Conservation (phyloP, 2,888 invertebrate species). For the Papilio demoleus region DNA sequence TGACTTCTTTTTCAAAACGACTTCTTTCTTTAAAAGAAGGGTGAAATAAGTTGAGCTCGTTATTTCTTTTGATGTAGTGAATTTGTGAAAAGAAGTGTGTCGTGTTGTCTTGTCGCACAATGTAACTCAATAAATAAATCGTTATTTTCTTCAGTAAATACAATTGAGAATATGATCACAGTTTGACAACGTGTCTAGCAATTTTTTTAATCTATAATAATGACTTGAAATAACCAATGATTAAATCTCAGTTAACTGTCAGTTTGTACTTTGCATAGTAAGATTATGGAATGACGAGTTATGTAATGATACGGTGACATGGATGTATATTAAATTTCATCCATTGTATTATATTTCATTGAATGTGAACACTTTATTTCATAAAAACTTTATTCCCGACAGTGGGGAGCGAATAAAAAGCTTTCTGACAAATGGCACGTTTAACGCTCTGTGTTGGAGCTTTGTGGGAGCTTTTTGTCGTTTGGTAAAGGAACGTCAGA, state of each 20-base stretch:
- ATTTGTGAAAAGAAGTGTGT: neutral
- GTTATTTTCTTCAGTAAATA: too few relatives aligned
- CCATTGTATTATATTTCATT: neutral
- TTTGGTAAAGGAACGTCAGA: neutral
- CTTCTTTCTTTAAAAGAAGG: neutral
- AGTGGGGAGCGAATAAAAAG: constrained; percentile 12
- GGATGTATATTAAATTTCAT: neutral
- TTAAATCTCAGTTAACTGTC: neutral
- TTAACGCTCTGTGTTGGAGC: constrained; percentile 1
- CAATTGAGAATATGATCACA: too few relatives aligned
- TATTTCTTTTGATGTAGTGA: constrained; percentile 4
- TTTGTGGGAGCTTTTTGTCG: constrained; percentile 8
- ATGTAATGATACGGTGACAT: neutral
- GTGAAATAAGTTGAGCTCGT: neutral
- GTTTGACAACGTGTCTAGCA: neutral
- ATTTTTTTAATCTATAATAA: neutral
- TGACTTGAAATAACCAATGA: neutral
- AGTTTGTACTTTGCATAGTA: neutral
- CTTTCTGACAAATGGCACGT: constrained; percentile 14
- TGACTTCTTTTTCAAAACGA: constrained; percentile 8
- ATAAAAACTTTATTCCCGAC: constrained; percentile 12
- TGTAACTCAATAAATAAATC: too few relatives aligned
- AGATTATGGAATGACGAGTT: neutral
- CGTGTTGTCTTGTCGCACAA: too few relatives aligned
- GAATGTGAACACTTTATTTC: constrained; percentile 6